Conservation (phyloP, 2,113 vertebrate genomes). For the Pterocles burchelli region DNA sequence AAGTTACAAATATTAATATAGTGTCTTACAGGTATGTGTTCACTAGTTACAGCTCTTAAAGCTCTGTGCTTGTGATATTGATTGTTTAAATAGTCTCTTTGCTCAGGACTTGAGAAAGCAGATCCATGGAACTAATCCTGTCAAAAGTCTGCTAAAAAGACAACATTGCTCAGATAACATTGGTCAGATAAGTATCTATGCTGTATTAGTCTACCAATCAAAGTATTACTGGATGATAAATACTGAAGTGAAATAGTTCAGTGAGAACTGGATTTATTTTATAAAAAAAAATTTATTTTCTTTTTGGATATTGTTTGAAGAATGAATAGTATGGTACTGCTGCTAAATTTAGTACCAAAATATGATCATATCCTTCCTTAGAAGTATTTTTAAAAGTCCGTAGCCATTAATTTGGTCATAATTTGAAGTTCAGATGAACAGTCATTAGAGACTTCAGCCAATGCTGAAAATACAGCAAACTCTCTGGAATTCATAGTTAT, state of each 20-base stretch:
- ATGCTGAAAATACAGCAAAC: background rate
- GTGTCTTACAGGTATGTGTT: background rate
- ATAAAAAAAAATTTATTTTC: background rate
- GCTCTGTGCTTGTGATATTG: background rate
- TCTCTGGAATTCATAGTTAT: background rate
- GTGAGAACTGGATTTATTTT: background rate
- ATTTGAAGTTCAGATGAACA: background rate
- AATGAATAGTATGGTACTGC: background rate
- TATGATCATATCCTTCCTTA: background rate
- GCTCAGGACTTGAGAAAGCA: background rate
- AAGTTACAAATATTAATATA: background rate
- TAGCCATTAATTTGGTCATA: background rate
- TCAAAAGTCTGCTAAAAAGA: background rate
- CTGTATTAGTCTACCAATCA: background rate
- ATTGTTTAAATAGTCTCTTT: background rate
- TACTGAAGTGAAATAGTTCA: background rate
- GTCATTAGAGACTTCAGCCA: background rate
- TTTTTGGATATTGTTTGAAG: background rate
- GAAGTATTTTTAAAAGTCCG: background rate
- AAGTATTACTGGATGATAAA: background rate
- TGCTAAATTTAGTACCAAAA: background rate
- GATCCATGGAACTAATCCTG: background rate
- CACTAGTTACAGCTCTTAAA: background rate
- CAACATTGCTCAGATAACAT: background rate
- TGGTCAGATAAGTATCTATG: background rate